phyloP scores from a whole-genome alignment of 1,140 invertebrate genomes.

The Thalassaphorura encarpata region DNA sequence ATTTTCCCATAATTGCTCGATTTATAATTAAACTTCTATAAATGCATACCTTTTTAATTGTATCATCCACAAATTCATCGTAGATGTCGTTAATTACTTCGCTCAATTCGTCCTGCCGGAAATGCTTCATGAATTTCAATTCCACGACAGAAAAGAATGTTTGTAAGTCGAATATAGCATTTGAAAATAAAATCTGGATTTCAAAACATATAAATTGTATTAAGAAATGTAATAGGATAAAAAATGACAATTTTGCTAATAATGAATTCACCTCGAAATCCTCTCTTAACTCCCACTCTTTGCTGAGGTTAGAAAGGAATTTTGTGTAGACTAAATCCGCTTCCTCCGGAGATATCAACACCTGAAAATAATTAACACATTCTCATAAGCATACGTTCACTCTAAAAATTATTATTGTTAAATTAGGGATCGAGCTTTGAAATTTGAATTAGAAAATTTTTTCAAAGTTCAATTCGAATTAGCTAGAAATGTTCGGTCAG shows the following conservation, averaged over 20 bases:
- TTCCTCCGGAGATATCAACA: conserved; percentile 37
- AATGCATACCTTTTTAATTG: conserved; percentile 60
- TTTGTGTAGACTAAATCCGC: conserved; percentile 35
- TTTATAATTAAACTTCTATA: too few species aligned
- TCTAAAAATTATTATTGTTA: too few species aligned
- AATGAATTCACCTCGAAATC: conserved; percentile 26
- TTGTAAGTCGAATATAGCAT: conserved; percentile 31
- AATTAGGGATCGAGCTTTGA: too few species aligned
- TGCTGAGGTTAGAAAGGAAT: conserved; percentile 34
- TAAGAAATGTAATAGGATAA: too few species aligned
- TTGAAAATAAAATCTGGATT: conserved; percentile 29
- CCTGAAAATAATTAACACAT: conserved; percentile 23
- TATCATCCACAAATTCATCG: conserved; percentile 65
- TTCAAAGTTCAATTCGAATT: too few species aligned
- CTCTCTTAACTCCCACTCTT: conserved; percentile 27
- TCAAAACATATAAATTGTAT: too few species aligned
- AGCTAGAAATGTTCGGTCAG: too few species aligned
- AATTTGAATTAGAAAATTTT: too few species aligned
- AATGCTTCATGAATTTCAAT: conserved; percentile 28
- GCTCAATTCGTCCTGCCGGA: conserved; percentile 49
- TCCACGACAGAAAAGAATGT: conserved; percentile 31
- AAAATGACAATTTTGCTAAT: too few species aligned
- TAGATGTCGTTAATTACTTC: conserved; percentile 64
- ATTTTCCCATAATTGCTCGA: too few species aligned
- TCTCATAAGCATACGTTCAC: too few species aligned